phyloP scores from a whole-genome alignment of 2,888 invertebrate genomes.

The Oligia fasciuncula region DNA sequence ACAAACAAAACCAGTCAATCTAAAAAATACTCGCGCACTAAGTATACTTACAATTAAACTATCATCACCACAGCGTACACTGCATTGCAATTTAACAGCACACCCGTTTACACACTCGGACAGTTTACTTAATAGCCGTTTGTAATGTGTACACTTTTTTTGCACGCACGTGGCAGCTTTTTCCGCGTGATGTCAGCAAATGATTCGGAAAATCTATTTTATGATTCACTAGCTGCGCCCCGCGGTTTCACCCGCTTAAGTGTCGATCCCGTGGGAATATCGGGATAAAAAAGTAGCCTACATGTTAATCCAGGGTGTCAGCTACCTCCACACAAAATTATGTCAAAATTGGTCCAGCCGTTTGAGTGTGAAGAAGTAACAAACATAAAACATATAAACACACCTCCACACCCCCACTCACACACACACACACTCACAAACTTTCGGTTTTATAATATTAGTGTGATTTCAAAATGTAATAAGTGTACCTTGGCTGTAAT shows the following conservation, averaged over 20 bases:
- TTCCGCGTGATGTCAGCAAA: constrained; percentile 67
- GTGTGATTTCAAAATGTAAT: constrained; percentile 42
- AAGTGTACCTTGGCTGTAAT: constrained; percentile 12
- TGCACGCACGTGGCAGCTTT: constrained; percentile 69
- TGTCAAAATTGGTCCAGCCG: too few relatives aligned
- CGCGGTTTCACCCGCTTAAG: too few relatives aligned
- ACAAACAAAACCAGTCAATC: constrained; percentile 30
- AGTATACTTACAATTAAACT: constrained; percentile 55
- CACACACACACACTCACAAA: too few relatives aligned
- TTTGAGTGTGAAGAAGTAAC: too few relatives aligned
- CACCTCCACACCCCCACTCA: too few relatives aligned
- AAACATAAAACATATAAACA: too few relatives aligned
- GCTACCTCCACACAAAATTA: too few relatives aligned
- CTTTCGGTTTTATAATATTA: too few relatives aligned
- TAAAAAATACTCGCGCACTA: constrained; percentile 36
- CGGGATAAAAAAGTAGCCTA: too few relatives aligned
- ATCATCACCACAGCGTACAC: constrained; percentile 58
- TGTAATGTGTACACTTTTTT: constrained; percentile 70
- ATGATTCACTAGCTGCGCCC: constrained; percentile 40
- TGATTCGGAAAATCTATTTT: constrained; percentile 75
- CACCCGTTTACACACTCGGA: constrained; percentile 71
- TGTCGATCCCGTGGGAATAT: too few relatives aligned
- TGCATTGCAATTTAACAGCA: constrained; percentile 62
- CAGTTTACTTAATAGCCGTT: constrained; percentile 71
- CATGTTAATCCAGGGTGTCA: too few relatives aligned